These are phyloP conservation scores for Illadopsis cleaveri DNA, from an alignment of 2,113 vertebrate genomes.

Conservation along the genomic window DNA sequence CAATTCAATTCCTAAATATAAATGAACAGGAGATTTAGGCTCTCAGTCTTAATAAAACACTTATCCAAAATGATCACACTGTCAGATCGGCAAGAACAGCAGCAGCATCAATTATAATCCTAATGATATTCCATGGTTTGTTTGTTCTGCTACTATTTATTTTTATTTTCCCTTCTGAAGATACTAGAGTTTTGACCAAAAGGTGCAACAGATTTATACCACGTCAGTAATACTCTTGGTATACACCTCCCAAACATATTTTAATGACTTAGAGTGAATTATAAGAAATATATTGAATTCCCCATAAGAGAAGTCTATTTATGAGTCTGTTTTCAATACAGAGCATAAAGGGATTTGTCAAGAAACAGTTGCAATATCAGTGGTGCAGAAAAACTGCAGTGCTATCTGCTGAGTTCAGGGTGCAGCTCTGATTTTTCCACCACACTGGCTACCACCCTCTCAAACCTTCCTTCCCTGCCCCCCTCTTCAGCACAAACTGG, in stretches of 20 bases:
- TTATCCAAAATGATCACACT: constrained; percentile 20
- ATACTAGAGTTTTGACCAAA: constrained; percentile 15
- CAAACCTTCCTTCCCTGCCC: neutral
- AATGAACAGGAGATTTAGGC: neutral
- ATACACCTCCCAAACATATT: constrained; percentile 10
- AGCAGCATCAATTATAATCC: neutral
- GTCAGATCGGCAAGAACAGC: neutral
- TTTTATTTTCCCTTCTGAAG: neutral
- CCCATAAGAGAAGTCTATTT: constrained; percentile 30
- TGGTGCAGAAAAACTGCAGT: constrained; percentile 49
- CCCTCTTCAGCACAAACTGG: neutral
- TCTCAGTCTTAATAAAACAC: neutral
- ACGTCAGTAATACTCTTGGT: neutral
- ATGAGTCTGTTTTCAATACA: constrained; percentile 48
- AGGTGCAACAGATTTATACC: neutral
- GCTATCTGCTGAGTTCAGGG: neutral
- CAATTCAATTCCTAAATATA: neutral
- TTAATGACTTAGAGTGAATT: constrained; percentile 46
- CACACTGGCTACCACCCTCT: neutral
- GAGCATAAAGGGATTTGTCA: constrained; percentile 67
- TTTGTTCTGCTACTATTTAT: neutral
- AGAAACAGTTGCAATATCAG: constrained; percentile 42
- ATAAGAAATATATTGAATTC: constrained; percentile 46
- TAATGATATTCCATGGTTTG: neutral
- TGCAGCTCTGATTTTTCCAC: neutral